Evolutionary conservation across 2,888 invertebrate genomes (phyloP).

Genomic region (Sturmia bella): DNA sequence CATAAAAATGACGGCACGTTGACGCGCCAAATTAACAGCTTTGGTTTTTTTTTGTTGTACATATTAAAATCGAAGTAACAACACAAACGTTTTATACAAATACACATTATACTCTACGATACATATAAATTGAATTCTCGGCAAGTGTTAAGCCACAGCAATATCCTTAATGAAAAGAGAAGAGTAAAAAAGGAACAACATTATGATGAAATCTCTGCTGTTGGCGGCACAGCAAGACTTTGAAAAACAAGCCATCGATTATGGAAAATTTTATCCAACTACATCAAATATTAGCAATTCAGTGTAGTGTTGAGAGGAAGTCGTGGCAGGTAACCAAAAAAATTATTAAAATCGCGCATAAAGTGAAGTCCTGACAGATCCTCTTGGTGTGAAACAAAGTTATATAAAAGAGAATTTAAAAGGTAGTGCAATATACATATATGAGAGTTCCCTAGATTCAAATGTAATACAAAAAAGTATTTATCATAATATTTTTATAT

Average conservation of each 20-base stretch:
- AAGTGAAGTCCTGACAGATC: no score
- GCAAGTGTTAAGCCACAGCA: constrained; percentile 20
- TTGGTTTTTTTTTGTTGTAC: constrained; percentile 22
- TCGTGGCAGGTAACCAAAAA: background rate
- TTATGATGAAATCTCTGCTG: background rate
- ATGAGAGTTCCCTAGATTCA: no score
- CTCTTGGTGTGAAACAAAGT: no score
- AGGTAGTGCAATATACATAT: no score
- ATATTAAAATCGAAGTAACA: background rate
- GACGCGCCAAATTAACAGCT: constrained; percentile 55
- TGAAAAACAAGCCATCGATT: background rate
- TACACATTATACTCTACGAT: background rate
- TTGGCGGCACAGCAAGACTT: background rate
- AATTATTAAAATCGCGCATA: background rate
- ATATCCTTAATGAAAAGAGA: constrained; percentile 22
- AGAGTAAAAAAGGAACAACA: background rate
- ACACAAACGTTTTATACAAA: background rate
- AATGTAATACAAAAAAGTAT: no score
- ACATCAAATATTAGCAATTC: no score
- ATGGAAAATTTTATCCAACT: background rate
- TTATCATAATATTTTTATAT: no score
- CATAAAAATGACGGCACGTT: constrained; percentile 60
- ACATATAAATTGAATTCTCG: constrained; percentile 13
- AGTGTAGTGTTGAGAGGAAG: background rate
- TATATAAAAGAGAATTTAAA: no score